These are phyloP conservation scores for Trissonchulus latispiculum DNA, from an alignment of 2,888 invertebrate species.

Conservation along the genomic window DNA sequence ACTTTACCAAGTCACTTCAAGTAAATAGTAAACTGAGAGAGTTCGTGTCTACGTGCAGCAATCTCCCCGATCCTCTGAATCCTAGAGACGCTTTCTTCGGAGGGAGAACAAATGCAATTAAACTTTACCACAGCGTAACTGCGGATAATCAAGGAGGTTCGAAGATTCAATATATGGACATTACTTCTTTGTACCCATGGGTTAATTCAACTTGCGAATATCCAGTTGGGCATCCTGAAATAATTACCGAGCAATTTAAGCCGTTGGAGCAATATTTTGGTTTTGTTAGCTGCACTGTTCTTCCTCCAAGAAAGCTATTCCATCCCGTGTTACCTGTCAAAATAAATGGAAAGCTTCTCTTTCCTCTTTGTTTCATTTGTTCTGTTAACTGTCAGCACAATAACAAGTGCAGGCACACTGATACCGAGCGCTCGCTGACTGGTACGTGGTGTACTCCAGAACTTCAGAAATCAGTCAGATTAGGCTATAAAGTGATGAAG, in stretches of 20 bases:
- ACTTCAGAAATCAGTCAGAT: neutral
- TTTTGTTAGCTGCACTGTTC: neutral
- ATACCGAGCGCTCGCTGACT: neutral
- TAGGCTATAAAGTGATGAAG: neutral
- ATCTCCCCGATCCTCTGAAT: no score
- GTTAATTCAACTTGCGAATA: no score
- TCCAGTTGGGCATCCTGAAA: conserved; percentile 1
- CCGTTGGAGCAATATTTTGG: conserved; percentile 7
- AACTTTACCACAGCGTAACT: no score
- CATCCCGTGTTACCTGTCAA: neutral
- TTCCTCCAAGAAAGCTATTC: neutral
- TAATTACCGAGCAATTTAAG: conserved; percentile 3
- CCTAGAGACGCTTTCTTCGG: no score
- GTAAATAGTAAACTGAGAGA: no score
- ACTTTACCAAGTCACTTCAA: no score
- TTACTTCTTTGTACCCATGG: no score
- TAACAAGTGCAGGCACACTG: neutral
- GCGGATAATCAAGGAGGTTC: no score
- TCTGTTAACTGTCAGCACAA: neutral
- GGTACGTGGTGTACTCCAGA: no score
- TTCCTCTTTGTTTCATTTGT: conserved; percentile 5
- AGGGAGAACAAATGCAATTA: no score
- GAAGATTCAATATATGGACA: no score
- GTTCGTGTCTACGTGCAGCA: no score
- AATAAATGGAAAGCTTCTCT: neutral